A percentile compares a stretch with the other conserved stretches of the same genome.
phyloP scores from a whole-genome alignment of 2,113 vertebrate species.

The Heterotilapia buettikoferi region DNA sequence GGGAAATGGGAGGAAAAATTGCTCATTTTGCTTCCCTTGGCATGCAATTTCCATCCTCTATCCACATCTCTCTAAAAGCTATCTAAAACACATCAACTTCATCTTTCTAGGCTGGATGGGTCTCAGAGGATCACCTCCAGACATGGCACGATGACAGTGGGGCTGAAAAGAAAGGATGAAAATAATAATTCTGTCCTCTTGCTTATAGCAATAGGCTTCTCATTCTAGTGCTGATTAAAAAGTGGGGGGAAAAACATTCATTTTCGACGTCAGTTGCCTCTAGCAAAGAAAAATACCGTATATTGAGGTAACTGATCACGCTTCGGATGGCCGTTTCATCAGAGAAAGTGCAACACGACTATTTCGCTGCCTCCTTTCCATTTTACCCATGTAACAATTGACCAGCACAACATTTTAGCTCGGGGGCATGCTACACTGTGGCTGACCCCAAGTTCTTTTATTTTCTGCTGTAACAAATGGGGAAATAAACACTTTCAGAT shows the following conservation, averaged over 20 bases:
- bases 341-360: conserved; percentile 12
- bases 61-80: conserved; percentile 37
- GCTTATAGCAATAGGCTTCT: conserved; percentile 9
- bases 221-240: conserved; percentile 30
- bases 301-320: conserved; percentile 46
- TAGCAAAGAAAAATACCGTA: conserved; percentile 25
- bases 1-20: conserved; percentile 55
- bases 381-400: conserved; percentile 47
- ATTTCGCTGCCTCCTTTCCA: conserved; percentile 32
- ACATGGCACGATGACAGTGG: conserved; percentile 2
- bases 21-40: conserved; percentile 53
- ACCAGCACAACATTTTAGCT: conserved; percentile 27
- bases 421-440: not conserved
- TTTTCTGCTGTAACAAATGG: conserved; percentile 30
- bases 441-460: conserved; percentile 1
- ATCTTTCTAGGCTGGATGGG: conserved; percentile 34
- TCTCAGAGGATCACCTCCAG: conserved; percentile 51
- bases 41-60: conserved; percentile 47
- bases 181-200: conserved; percentile 33
- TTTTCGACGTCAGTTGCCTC: conserved; percentile 1
- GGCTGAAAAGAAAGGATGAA: conserved; percentile 25
- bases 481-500: conserved; percentile 28
- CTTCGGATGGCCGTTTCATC: conserved; percentile 42
- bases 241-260: not conserved
- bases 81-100: conserved; percentile 59